These are phyloP conservation scores for Taeniopygia guttata DNA, from an alignment of 2,797 vertebrate genomes.

Conservation along the genomic window DNA sequence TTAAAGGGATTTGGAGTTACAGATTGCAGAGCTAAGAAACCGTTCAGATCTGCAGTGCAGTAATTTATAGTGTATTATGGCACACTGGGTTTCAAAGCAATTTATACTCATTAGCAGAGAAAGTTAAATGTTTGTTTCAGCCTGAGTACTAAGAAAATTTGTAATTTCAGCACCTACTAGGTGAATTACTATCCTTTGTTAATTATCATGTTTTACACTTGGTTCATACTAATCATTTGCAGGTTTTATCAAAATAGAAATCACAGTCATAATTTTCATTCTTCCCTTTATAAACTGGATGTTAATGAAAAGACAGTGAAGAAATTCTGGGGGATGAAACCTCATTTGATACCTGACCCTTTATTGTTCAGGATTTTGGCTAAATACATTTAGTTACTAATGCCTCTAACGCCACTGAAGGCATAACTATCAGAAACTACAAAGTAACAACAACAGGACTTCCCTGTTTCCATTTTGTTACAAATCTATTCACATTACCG, in stretches of 20 bases:
- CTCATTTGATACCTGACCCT: not conserved
- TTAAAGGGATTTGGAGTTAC: not conserved
- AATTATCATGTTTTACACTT: not conserved
- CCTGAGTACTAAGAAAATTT: not conserved
- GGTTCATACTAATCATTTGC: not conserved
- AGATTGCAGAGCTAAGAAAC: not conserved
- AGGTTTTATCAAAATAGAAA: not conserved
- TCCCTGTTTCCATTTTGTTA: not conserved
- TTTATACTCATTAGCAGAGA: not conserved
- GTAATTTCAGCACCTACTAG: not conserved
- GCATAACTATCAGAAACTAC: not conserved
- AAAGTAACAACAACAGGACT: not conserved
- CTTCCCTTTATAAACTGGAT: not conserved
- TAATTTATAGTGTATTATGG: not conserved
- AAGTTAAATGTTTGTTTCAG: not conserved
- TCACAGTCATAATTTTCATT: not conserved
- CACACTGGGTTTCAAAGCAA: not conserved
- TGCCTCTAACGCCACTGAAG: not conserved
- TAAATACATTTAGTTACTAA: not conserved
- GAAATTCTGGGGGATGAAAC: not conserved
- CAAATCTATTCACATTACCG: not conserved
- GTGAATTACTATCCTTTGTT: not conserved
- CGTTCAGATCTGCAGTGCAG: not conserved
- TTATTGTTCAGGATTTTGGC: not conserved
- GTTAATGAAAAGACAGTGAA: not conserved